phyloP scores from a whole-genome alignment of 2,888 invertebrate species.

The Xestia c-nigrum region DNA sequence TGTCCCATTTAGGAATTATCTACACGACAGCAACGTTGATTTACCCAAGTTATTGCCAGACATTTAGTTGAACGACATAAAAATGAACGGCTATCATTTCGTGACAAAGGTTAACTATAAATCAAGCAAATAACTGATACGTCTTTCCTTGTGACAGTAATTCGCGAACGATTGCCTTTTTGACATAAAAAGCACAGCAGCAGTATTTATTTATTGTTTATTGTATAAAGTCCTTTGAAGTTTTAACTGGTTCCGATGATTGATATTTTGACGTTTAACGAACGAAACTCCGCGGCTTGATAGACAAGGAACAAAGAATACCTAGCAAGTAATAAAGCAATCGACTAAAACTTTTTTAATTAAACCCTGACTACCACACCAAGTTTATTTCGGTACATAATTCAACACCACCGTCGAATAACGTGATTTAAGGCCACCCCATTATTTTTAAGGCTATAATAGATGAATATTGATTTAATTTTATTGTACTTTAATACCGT shows the following conservation, averaged over 20 bases:
- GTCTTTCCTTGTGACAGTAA: constrained; percentile 47
- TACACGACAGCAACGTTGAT: constrained; percentile 49
- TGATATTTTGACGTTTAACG: constrained; percentile 53
- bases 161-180: constrained; percentile 47
- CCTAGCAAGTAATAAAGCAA: constrained; percentile 61
- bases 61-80: constrained; percentile 38
- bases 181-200: constrained; percentile 37
- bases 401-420: constrained; percentile 51
- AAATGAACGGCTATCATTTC: constrained; percentile 51
- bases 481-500: constrained; percentile 17
- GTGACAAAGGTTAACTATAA: constrained; percentile 62
- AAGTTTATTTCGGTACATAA: constrained; percentile 61
- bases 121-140: constrained; percentile 41
- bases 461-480: constrained; percentile 30
- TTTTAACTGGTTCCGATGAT: constrained; percentile 22
- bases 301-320: constrained; percentile 55
- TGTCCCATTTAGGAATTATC: constrained; percentile 51
- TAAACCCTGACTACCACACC: constrained; percentile 55
- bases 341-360: constrained; percentile 66
- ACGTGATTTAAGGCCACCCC: constrained; percentile 27
- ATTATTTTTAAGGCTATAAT: constrained; percentile 42
- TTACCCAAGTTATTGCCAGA: constrained; percentile 31
- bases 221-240: constrained; percentile 32
- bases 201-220: constrained; percentile 35
- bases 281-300: constrained; percentile 44